These are phyloP conservation scores for Sinocyclocheilus anshuiensis DNA, from an alignment of 2,113 vertebrate genomes.

Conservation along the genomic window DNA sequence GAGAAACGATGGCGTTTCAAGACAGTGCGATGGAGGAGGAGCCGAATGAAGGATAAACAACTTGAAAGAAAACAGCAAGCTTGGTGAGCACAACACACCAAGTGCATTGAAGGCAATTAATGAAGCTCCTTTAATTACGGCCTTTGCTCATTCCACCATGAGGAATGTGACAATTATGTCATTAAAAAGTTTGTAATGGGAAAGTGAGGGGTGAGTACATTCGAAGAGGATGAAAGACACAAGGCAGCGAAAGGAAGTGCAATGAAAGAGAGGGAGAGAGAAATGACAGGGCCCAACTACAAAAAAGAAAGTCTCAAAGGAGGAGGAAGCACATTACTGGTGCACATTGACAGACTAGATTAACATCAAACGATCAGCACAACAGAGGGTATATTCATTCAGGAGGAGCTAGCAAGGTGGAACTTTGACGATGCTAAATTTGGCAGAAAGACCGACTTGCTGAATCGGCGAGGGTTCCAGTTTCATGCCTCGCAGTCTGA, in stretches of 20 bases:
- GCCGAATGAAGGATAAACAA: constrained; percentile 48
- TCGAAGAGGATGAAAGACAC: constrained; percentile 45
- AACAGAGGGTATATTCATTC: constrained; percentile 66
- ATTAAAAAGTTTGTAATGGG: constrained; percentile 56
- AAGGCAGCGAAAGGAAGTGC: constrained; percentile 38
- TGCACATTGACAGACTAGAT: constrained; percentile 69
- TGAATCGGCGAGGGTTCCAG: constrained; percentile 77
- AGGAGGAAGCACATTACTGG: constrained; percentile 57
- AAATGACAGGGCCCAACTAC: constrained; percentile 39
- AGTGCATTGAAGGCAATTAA: constrained; percentile 57
- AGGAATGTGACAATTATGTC: constrained; percentile 61
- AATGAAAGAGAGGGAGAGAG: constrained; percentile 38
- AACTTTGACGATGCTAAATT: constrained; percentile 88
- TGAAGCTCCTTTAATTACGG: constrained; percentile 61
- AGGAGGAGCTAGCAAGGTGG: constrained; percentile 79
- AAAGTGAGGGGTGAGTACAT: constrained; percentile 54
- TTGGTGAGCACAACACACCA: constrained; percentile 40
- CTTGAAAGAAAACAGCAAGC: constrained; percentile 54
- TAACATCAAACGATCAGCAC: constrained; percentile 74
- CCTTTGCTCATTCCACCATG: constrained; percentile 54
- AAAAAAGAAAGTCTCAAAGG: constrained; percentile 45
- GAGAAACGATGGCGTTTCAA: constrained; percentile 16
- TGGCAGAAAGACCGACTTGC: constrained; percentile 84
- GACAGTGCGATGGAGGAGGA: constrained; percentile 23
- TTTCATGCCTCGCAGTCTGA: constrained; percentile 74